Percentiles rank a stretch among this genome's conserved stretches.
phyloP scores from a whole-genome alignment of 2,888 invertebrate species.

The Metacarcinus magister region DNA sequence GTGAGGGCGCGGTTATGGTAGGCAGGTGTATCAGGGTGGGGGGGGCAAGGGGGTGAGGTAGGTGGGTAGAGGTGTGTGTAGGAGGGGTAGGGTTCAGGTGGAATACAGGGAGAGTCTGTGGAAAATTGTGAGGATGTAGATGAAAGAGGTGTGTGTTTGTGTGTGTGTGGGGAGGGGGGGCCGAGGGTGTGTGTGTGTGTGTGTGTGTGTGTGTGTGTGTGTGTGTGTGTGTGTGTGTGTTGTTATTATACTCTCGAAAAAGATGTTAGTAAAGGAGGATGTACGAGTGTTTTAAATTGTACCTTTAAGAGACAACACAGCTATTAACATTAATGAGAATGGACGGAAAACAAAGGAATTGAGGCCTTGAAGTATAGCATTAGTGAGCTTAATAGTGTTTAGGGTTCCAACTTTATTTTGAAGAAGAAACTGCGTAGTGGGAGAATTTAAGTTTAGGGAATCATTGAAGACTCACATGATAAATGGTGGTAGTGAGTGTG shows the following conservation, averaged over 20 bases:
- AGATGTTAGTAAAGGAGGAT: too few species aligned
- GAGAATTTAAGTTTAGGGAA: not conserved
- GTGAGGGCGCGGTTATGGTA: not conserved
- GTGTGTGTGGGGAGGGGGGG: not conserved
- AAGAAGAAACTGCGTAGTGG: not conserved
- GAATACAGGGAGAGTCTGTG: not conserved
- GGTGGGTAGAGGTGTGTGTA: not conserved
- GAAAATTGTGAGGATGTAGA: conserved; percentile 4
- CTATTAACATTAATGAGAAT: too few species aligned
- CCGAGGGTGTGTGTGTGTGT: not conserved
- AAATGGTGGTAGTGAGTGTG: not conserved
- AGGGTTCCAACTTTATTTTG: not conserved
- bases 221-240: not conserved
- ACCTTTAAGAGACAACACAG: too few species aligned
- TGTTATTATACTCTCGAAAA: too few species aligned
- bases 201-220: not conserved
- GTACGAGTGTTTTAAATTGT: too few species aligned
- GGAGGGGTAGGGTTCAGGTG: not conserved
- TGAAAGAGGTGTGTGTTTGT: not conserved
- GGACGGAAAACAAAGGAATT: too few species aligned
- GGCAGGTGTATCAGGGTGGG: not conserved
- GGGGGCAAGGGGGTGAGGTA: not conserved
- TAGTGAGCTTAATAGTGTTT: not conserved
- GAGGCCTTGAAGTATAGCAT: too few species aligned
- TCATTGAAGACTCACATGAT: not conserved